Base-by-base conservation (phyloP, 2,113 vertebrate species). In the Mus musculus region DNA sequence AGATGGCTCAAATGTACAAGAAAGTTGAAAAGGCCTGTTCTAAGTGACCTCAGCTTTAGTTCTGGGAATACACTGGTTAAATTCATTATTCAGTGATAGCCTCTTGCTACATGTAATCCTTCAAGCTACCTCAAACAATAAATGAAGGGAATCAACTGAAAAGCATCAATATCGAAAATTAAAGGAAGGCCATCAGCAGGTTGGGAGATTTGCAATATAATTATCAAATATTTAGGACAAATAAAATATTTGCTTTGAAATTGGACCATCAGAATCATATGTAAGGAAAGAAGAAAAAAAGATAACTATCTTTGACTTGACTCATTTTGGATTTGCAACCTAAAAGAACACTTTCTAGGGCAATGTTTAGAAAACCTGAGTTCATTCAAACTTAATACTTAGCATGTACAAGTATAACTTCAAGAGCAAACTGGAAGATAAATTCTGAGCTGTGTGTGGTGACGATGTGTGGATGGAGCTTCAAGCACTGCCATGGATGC, bases 301-400 rank as follows among this genome's bases (percentile, higher is more conserved):
- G 54, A 75, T 93, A 89, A 69, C 30, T 69, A 67, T 46, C 28
- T 95, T 93, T 82, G 72, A 90, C 78, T 86, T n/a, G 4, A 88
- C 59, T 92, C 12, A 63, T 82, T 89, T 88, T 42, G 88, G 26
- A 91, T 7, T 73, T 88, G 26, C 52, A 81, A 52, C 10, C 46
- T 90, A 54, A 65, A 46, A 84, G 91, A 82, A 76, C 17, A 94
- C 52, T 54, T 36, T 69, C 52, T 24, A 28, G 67, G 92, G 61
- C 65, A 96, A 85, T 67, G 20, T n/a, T 82, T 77, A 86, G 17
- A 91, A 91, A 63, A 56, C n/a, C 42, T 84, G 89, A 52, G 14
- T 72, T 80, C 59, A 84, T 89, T n/a, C 91, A 94, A 75, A 89
- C 7, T 88, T 69, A 90, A n/a, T 10, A 89, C 7, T 88, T 69